Conservation (phyloP, 2,888 invertebrate species). For the Kryphioiulus occultus region DNA sequence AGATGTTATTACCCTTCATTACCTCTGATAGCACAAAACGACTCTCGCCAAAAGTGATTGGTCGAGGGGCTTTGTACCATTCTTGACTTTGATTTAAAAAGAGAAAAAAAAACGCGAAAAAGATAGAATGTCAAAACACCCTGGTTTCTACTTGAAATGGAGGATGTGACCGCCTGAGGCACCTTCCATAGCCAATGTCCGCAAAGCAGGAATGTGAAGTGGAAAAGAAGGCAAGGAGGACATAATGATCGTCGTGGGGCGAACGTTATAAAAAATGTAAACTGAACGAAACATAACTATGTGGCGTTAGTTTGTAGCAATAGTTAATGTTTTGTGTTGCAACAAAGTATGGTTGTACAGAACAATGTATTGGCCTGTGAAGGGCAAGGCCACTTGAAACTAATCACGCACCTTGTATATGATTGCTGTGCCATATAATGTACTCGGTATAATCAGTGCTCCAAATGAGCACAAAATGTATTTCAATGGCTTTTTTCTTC, state of each 20-base stretch:
- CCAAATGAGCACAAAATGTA: too few species aligned
- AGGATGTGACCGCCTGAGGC: slow-evolving; percentile 27
- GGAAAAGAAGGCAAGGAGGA: slow-evolving; percentile 11
- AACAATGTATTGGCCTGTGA: background rate
- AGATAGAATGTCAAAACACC: slow-evolving; percentile 16
- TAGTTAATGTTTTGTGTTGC: background rate
- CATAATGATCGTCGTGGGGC: slow-evolving; percentile 33
- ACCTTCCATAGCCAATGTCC: background rate
- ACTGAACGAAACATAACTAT: background rate
- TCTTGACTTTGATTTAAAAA: slow-evolving; percentile 27
- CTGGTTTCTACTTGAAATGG: background rate
- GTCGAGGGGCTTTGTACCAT: slow-evolving; percentile 37
- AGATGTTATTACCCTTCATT: slow-evolving; percentile 50
- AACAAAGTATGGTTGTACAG: background rate
- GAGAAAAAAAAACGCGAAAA: background rate
- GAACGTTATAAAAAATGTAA: background rate
- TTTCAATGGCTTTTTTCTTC: too few species aligned
- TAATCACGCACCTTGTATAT: too few species aligned
- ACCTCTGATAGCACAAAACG: slow-evolving; percentile 41
- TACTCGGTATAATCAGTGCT: too few species aligned
- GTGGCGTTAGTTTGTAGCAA: background rate
- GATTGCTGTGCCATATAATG: too few species aligned
- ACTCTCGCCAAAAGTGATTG: slow-evolving; percentile 27
- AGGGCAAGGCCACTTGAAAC: background rate
- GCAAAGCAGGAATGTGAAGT: slow-evolving; percentile 20